Conservation (phyloP, 2,888 invertebrate species). For the Capitulum mitella region DNA sequence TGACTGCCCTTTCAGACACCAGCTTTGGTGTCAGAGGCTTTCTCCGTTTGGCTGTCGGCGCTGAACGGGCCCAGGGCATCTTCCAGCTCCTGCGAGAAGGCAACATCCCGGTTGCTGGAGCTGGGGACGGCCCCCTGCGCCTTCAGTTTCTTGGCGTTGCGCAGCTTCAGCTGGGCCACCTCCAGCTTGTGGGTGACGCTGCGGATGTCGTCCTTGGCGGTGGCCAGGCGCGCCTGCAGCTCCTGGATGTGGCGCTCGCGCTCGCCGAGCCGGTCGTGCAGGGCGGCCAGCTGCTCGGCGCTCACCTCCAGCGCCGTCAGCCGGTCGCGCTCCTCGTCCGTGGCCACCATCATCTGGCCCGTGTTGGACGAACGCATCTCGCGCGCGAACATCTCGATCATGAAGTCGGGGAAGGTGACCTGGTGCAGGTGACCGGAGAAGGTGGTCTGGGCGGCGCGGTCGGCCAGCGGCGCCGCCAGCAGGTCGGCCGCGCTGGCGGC, state of each 20-base stretch:
- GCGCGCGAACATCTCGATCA: conserved; percentile 19
- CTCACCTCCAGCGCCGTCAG: not conserved
- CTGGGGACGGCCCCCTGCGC: not conserved
- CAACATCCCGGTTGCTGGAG: no score
- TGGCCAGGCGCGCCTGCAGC: not conserved
- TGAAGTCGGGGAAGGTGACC: conserved; percentile 16
- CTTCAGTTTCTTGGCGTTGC: not conserved
- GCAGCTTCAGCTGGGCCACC: not conserved
- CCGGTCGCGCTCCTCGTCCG: not conserved
- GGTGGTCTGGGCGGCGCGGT: conserved; percentile 19
- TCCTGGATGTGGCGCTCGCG: not conserved
- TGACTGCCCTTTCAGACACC: no score
- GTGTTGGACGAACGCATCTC: not conserved
- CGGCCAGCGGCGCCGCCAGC: conserved; percentile 37
- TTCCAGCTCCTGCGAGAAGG: no score
- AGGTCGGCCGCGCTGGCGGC: conserved; percentile 61
- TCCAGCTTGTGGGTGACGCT: not conserved
- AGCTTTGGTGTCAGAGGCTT: no score
- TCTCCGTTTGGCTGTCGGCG: no score
- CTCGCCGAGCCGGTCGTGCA: not conserved
- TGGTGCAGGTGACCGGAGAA: not conserved
- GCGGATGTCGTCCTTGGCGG: not conserved
- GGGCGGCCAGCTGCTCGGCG: not conserved
- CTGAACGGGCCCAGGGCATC: no score
- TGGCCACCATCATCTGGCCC: not conserved